These are phyloP conservation scores for Cataglyphis altisquamis DNA, from an alignment of 2,888 invertebrate species.

Conservation along the genomic window DNA sequence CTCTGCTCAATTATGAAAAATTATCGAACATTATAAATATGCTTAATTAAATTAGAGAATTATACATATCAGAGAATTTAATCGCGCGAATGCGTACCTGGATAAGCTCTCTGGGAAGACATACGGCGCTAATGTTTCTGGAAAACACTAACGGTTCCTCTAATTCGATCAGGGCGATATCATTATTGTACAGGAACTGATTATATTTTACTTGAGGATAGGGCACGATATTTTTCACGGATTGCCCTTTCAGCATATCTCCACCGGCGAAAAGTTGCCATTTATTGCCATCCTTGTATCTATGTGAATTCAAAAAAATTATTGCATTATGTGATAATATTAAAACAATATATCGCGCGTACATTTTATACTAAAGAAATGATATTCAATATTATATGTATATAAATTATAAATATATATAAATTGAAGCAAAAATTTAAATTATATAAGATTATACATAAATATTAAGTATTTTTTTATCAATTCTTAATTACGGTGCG, in stretches of 20 bases:
- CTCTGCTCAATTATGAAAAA: conserved; percentile 81
- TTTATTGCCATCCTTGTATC: conserved; percentile 80
- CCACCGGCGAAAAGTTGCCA: conserved; percentile 83
- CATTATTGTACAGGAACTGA: conserved; percentile 88
- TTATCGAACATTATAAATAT: not conserved
- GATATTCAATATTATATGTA: not conserved
- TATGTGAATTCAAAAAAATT: conserved; percentile 53
- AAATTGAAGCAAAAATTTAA: not conserved
- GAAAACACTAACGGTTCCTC: conserved; percentile 87
- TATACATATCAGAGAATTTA: conserved; percentile 15
- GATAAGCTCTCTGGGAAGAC: conserved; percentile 86
- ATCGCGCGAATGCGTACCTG: conserved; percentile 74
- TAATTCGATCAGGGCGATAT: conserved; percentile 88
- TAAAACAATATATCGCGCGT: not conserved
- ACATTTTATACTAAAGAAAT: not conserved
- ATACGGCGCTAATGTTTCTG: conserved; percentile 88
- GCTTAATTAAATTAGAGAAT: not conserved
- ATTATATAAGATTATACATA: not conserved
- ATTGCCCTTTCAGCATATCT: conserved; percentile 79
- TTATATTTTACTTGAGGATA: conserved; percentile 89
- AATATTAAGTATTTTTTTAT: not conserved
- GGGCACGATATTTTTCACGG: conserved; percentile 86
- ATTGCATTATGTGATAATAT: not conserved
- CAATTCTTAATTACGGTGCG: not conserved
- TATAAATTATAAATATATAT: not conserved